A percentile compares a stretch with the other conserved stretches of the same genome.
Conservation (phyloP, 2,797 vertebrate genomes). For the Lophotriccus pileatus region DNA sequence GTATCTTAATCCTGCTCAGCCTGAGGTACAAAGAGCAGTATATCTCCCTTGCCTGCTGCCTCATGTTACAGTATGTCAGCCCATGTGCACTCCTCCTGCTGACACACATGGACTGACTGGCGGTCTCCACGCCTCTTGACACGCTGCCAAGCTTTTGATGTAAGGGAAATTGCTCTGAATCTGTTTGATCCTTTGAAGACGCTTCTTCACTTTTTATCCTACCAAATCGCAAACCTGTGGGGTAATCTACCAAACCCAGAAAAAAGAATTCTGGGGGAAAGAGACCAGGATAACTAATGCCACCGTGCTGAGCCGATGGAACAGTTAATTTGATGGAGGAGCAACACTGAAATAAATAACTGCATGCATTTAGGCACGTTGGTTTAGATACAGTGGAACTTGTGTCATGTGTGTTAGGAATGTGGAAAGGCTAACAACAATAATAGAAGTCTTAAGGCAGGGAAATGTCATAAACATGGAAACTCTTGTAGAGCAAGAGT, state of each 20-base stretch:
- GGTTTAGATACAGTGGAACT: neutral
- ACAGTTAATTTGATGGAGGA: neutral
- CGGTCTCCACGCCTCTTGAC: constrained; percentile 75
- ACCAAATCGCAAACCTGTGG: constrained; percentile 43
- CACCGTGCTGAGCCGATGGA: neutral
- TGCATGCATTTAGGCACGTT: neutral
- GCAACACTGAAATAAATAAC: neutral
- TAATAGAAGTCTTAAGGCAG: neutral
- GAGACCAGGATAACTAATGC: neutral
- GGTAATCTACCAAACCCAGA: constrained; percentile 19
- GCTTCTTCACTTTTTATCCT: constrained; percentile 67
- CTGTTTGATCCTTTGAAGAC: constrained; percentile 75
- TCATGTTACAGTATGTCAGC: constrained; percentile 68
- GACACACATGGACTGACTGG: constrained; percentile 69
- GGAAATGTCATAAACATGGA: neutral
- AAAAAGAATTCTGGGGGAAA: neutral
- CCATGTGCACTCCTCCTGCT: neutral
- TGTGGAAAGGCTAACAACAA: neutral
- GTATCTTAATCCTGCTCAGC: constrained; percentile 53
- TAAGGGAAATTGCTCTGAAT: constrained; percentile 62
- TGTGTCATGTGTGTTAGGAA: neutral
- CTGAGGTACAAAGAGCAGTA: constrained; percentile 63
- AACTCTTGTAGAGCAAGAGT: neutral
- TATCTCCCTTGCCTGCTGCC: constrained; percentile 71
- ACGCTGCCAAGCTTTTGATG: constrained; percentile 81